A percentile compares a stretch with the other conserved stretches of the same genome.
phyloP scores from a whole-genome alignment of 1,140 invertebrate species.

The Acromyrmex heyeri region DNA sequence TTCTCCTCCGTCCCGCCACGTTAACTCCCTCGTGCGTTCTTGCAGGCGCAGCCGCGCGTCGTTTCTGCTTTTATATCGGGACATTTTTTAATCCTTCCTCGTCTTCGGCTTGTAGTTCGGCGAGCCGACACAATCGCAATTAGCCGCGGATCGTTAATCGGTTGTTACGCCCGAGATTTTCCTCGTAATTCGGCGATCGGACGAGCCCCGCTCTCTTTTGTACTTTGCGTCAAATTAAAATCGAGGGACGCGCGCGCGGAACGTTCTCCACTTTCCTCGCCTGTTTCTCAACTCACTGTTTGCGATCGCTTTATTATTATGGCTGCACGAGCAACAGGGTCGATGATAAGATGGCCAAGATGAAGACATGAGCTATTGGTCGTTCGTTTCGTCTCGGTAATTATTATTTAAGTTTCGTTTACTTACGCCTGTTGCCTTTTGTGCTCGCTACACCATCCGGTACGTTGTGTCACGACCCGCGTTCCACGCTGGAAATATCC shows the following conservation, averaged over 20 bases:
- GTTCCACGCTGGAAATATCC: conserved; percentile 44
- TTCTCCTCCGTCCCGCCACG: conserved; percentile 78
- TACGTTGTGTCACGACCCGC: background rate
- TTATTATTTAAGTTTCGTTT: conserved; percentile 28
- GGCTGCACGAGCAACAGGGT: background rate
- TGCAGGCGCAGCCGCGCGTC: conserved; percentile 60
- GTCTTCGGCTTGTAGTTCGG: conserved; percentile 65
- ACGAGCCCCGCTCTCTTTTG: conserved; percentile 32
- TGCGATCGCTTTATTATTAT: conserved; percentile 40
- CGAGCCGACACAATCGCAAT: conserved; percentile 77
- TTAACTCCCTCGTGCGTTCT: conserved; percentile 74
- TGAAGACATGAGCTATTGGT: background rate
- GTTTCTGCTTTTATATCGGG: conserved; percentile 75
- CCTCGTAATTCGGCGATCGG: conserved; percentile 72
- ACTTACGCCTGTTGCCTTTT: background rate
- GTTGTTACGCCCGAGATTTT: conserved; percentile 72
- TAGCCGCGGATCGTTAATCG: conserved; percentile 78
- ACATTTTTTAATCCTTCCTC: conserved; percentile 79
- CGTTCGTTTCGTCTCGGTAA: background rate
- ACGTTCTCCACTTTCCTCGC: background rate
- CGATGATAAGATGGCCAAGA: background rate
- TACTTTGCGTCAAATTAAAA: conserved; percentile 66
- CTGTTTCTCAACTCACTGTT: conserved; percentile 10
- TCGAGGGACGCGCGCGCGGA: background rate
- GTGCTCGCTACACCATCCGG: background rate